Conservation (phyloP, 23 tunicate species). For the Aplidium turbinatum region DNA sequence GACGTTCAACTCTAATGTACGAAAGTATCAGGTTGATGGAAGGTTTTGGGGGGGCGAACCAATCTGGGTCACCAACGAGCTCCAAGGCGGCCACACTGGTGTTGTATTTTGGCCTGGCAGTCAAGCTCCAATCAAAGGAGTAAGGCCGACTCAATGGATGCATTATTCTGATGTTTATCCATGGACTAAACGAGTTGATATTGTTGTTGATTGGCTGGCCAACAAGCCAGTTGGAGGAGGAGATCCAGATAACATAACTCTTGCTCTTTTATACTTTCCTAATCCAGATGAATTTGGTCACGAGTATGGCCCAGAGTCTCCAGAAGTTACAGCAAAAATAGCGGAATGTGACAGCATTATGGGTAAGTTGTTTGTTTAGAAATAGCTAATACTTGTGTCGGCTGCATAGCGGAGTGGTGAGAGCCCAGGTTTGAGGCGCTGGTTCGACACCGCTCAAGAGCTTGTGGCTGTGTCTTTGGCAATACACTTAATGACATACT, state of each 20-base stretch:
- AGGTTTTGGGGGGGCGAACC: constrained; percentile 98
- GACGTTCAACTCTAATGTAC: constrained; percentile 23
- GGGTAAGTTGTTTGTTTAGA: constrained; percentile 49
- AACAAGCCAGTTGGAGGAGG: constrained; percentile 33
- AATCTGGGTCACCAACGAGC: constrained; percentile 92
- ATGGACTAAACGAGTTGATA: constrained; percentile 65
- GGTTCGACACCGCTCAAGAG: too few species aligned
- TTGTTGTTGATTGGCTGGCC: constrained; percentile 76
- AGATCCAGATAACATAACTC: constrained; percentile 22
- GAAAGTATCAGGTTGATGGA: constrained; percentile 13
- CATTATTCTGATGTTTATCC: neutral
- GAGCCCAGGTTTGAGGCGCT: too few species aligned
- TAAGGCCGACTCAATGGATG: constrained; percentile 47
- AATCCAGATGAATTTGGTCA: constrained; percentile 86
- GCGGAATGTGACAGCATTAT: constrained; percentile 77
- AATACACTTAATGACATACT: too few species aligned
- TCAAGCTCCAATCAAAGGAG: constrained; percentile 61
- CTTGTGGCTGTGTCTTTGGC: too few species aligned
- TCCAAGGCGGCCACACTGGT: constrained; percentile 50
- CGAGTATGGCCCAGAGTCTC: constrained; percentile 83
- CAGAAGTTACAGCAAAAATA: constrained; percentile 70
- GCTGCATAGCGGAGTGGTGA: too few species aligned
- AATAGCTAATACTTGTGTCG: too few species aligned
- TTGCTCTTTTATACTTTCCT: constrained; percentile 76
- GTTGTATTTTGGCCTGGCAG: constrained; percentile 87